Base-by-base conservation (phyloP, 2,113 vertebrate genomes). In the Panurus biarmicus region DNA sequence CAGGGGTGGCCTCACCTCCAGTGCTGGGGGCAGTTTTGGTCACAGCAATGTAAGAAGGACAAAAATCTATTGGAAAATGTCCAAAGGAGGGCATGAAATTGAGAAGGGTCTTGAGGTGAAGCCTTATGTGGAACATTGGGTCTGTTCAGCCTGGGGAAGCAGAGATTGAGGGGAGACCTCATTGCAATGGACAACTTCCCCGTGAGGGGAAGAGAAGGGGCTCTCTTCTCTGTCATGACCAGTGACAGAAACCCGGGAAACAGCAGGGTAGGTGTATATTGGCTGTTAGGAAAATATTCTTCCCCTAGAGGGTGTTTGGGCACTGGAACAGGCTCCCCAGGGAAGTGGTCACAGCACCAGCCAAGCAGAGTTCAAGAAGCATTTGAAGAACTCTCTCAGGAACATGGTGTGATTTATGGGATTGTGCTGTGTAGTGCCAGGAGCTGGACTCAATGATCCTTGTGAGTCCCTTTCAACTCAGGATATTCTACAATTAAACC, bases 121-220 rank as follows among this genome's bases (percentile, higher is more conserved):
- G 16, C 6, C 29, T 28, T 21, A 29, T 0, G 0, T 21, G 20
- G n/a, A 70, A 16, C 5, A 17, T 9, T 20, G 1, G 1, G 6
- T 21, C 4, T 87, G 14, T 50, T 57, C 50, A 65, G 14, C 26
- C 22, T 65, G 58, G 22, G 35, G 24, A 54, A 62, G 28, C 25
- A 17, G 42, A 72, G 50, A 19, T 9, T 35, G 31, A 42, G 25
- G 31, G 17, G 21, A 42, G 6, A 35, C 8, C 17, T 48, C 7
- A 10, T 7, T 48, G 14, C 35, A 56, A 31, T 35, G 28, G 31
- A 9, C 14, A 42, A 12, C 31, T 64, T 64, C 42, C 35, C 22
- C 0, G 2, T 0, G 1, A 50, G 35, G 23, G 21, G 3, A 72
- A 15, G 35, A 57, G 8, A 31, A 23, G 14, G 10, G 14, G 5